Evolutionary conservation across 2,888 invertebrate species (phyloP).

Genomic region (Doris montereyensis): DNA sequence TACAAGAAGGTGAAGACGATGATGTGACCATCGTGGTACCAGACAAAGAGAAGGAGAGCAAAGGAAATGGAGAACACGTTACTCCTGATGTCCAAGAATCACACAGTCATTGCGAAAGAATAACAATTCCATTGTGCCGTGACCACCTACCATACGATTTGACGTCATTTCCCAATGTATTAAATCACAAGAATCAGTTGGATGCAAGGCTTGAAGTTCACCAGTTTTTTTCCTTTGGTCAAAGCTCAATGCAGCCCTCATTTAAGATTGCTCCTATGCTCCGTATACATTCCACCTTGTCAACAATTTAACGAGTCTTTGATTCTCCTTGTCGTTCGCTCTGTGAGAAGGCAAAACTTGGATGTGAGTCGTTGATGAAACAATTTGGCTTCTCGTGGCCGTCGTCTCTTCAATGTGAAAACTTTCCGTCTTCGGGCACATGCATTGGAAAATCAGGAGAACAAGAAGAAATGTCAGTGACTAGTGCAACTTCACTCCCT

Average conservation of each 20-base stretch:
- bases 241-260: constrained; percentile 95
- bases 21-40: too few species aligned
- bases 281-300: constrained; percentile 96
- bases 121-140: too few species aligned
- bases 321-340: constrained; percentile 92
- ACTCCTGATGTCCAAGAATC: too few species aligned
- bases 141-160: constrained; percentile 94
- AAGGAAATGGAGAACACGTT: too few species aligned
- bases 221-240: constrained; percentile 92
- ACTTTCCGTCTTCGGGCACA: constrained; percentile 79
- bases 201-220: constrained; percentile 94
- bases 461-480: too few species aligned
- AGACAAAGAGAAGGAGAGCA: too few species aligned
- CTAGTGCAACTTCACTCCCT: too few species aligned
- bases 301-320: constrained; percentile 84
- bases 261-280: constrained; percentile 93
- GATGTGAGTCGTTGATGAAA: constrained; percentile 89
- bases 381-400: constrained; percentile 93
- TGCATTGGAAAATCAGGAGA: background rate
- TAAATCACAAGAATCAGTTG: constrained; percentile 89
- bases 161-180: constrained; percentile 95
- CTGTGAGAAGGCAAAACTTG: constrained; percentile 88
- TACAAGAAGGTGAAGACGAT: too few species aligned
- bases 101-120: too few species aligned
- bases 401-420: constrained; percentile 87